Evolutionary conservation across 2,888 invertebrate species (phyloP).

Genomic region (Ceramica pisi): DNA sequence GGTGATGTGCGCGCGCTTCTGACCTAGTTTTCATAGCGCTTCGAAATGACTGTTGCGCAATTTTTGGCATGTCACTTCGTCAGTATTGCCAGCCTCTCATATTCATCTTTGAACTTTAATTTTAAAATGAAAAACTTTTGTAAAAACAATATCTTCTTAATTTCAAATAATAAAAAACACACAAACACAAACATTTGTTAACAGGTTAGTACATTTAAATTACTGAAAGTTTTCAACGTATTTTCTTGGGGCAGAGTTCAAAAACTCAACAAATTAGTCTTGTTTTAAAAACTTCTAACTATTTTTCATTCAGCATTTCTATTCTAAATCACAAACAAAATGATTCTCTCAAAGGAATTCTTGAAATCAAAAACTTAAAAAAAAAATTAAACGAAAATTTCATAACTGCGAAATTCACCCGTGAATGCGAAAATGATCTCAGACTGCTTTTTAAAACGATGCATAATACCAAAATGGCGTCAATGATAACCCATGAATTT

Average conservation of each 20-base stretch:
- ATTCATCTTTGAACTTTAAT: background rate
- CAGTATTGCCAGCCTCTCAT: no score
- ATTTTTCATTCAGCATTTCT: background rate
- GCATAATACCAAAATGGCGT: background rate
- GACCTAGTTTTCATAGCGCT: background rate
- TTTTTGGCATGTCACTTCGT: no score
- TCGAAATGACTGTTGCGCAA: background rate
- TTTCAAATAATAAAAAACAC: background rate
- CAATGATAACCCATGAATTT: background rate
- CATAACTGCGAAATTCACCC: conserved; percentile 27
- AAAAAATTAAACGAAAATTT: background rate
- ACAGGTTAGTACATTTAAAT: background rate
- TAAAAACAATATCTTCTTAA: background rate
- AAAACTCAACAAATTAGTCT: background rate
- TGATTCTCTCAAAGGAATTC: background rate
- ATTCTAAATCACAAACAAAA: background rate
- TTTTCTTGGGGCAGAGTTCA: background rate
- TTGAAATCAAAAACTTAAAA: background rate
- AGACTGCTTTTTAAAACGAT: background rate
- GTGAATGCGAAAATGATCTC: conserved; percentile 28
- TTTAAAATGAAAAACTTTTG: background rate
- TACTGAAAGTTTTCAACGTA: background rate
- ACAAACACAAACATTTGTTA: background rate
- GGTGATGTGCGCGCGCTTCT: conserved; percentile 7
- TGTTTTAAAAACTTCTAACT: background rate